These are phyloP conservation scores for Myotis myotis DNA, from an alignment of 2,797 vertebrate genomes.

Conservation along the genomic window DNA sequence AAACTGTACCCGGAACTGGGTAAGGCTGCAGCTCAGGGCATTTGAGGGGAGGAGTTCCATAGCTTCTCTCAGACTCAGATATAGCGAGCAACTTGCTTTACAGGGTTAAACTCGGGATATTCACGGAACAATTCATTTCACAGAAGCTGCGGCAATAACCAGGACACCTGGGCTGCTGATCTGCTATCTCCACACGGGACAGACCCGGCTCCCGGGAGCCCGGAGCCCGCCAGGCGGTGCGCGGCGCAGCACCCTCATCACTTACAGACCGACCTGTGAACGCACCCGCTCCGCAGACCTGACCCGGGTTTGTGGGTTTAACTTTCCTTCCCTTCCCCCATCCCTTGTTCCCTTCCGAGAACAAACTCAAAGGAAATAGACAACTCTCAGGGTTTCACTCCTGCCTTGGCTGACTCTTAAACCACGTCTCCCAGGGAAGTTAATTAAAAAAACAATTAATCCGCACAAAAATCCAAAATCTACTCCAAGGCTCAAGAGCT, in stretches of 20 bases:
- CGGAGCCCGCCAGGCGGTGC: background rate
- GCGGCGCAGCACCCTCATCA: background rate
- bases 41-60: background rate
- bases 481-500: constrained; percentile 16
- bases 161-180: background rate
- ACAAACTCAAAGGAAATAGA: constrained; percentile 57
- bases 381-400: constrained; percentile 43
- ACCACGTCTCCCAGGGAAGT: constrained; percentile 45
- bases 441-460: constrained; percentile 63
- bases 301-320: background rate
- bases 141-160: background rate
- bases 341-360: background rate
- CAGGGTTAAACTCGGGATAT: background rate
- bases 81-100: background rate
- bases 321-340: constrained; percentile 12
- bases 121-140: background rate
- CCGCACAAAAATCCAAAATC: constrained; percentile 50
- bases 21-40: background rate
- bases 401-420: constrained; percentile 25
- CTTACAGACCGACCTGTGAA: background rate
- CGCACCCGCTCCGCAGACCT: background rate
- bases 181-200: background rate
- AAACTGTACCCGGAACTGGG: background rate
- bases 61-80: background rate
- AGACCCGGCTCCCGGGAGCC: no score